A percentile compares a stretch with the other conserved stretches of the same genome.
Evolutionary conservation across 2,888 invertebrate species (phyloP).

Genomic region (Drosophila algonquin): DNA sequence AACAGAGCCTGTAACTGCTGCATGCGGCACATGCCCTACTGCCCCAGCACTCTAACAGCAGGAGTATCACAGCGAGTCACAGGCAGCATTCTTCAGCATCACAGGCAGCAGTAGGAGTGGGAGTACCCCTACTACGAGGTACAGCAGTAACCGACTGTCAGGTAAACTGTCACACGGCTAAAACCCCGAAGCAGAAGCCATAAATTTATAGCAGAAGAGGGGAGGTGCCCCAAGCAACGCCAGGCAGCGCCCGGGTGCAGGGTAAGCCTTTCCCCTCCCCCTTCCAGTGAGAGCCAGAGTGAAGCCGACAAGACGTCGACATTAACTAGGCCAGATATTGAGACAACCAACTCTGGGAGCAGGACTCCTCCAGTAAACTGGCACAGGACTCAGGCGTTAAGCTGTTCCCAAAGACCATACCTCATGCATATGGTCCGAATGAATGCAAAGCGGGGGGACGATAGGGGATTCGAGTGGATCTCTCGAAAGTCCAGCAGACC

Average conservation of each 20-base stretch:
- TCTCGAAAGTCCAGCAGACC: constrained; percentile 22
- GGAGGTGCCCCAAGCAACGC: constrained; percentile 29
- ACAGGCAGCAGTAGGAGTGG: background rate
- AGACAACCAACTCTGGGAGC: constrained; percentile 26
- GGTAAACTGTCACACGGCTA: constrained; percentile 52
- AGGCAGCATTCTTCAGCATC: background rate
- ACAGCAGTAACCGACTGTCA: constrained; percentile 38
- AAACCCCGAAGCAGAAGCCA: constrained; percentile 61
- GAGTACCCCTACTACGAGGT: constrained; percentile 8
- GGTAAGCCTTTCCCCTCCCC: background rate
- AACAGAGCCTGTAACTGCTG: constrained; percentile 6
- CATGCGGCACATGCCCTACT: background rate
- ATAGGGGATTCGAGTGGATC: too few relatives aligned
- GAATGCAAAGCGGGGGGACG: background rate
- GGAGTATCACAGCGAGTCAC: background rate
- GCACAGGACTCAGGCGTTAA: constrained; percentile 14
- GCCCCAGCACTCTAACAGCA: background rate
- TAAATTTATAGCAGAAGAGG: constrained; percentile 60
- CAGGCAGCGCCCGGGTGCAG: background rate
- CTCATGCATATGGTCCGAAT: constrained; percentile 36
- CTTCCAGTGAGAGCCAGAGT: constrained; percentile 41
- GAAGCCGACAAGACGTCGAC: constrained; percentile 65
- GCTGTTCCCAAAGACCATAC: constrained; percentile 22
- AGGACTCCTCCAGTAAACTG: background rate
- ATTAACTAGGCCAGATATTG: constrained; percentile 55